These are phyloP conservation scores for Microcebus griseorufus DNA, from an alignment of 2,113 vertebrate species.

Conservation along the genomic window DNA sequence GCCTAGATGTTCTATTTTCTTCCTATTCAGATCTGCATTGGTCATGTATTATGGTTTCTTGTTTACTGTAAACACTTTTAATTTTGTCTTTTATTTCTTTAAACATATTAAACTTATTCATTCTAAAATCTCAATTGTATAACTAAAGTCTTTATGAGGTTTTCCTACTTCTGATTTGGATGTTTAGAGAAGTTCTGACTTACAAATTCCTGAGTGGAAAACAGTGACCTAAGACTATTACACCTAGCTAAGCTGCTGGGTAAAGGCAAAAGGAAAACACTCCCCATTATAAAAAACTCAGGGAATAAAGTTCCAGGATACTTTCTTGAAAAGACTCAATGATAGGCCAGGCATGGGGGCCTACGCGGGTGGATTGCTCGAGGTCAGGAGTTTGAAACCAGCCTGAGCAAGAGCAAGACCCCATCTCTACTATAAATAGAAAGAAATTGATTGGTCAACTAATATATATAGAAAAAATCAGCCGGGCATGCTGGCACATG, in stretches of 20 bases:
- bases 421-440: too few species aligned
- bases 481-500: too few species aligned
- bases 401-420: too few species aligned
- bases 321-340: neutral
- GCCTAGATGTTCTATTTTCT: neutral
- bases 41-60: neutral
- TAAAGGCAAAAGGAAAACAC: neutral
- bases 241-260: neutral
- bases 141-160: neutral
- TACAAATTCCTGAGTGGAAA: neutral
- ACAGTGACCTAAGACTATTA: neutral
- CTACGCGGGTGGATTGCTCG: too few species aligned
- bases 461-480: too few species aligned
- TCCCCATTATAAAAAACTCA: neutral
- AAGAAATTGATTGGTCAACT: too few species aligned
- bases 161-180: neutral
- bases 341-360: neutral
- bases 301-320: neutral
- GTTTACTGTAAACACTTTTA: neutral
- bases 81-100: neutral
- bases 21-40: neutral
- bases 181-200: neutral
- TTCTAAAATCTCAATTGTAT: neutral
- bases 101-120: neutral
- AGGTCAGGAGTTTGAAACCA: too few species aligned